Base-by-base conservation (phyloP, 1,140 invertebrate species). In the Drepana arcuata region DNA sequence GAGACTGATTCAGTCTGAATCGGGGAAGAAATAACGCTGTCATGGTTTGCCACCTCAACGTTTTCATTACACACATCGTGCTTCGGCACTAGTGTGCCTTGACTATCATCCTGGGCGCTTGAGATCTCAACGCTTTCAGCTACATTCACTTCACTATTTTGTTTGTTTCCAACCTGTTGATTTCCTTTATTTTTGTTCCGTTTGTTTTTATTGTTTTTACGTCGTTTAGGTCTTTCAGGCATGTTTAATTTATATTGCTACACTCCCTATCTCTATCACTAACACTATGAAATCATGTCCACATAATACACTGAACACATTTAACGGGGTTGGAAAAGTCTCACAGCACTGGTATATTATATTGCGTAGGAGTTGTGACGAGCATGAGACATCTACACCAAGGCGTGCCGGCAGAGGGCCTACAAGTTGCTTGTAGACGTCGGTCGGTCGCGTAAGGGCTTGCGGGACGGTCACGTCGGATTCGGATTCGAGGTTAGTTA, bases 141-240 rank as follows among this genome's bases (percentile, higher is more conserved):
- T 41, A 41, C 30, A 34, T 48, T 65, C 16, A 41, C 44, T 39
- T 60, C 56, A 40, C 25, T 57, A 38, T 18, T 41, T 42, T 48
- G 49, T 41, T 44, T 63, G 45, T 48, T 67, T 34, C 5, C 7
- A n/a, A 55, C 47, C 1, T 32, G 18, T 9, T 32, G 46, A 30
- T 55, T 53, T 21, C 51, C 53, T 48, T 77, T 77, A 39, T 72
- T 77, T 58, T 74, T n/a, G n/a, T n/a, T 82, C 3, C 73, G 61
- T 60, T 82, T 79, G 37, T 78, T 79, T 60, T 77, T 82, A 61
- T 81, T 79, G 34, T 75, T 78, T 52, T 74, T 82, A 48, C 73
- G 71, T 35, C 65, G 61, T 42, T 78, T 78, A n/a, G 63, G 50
- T 39, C 50, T 70, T 44, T 82, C 78, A 21, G 78, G 78, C 78